These are phyloP conservation scores for Arrhamphus sclerolepis DNA, from an alignment of 2,797 vertebrate genomes.

Conservation along the genomic window DNA sequence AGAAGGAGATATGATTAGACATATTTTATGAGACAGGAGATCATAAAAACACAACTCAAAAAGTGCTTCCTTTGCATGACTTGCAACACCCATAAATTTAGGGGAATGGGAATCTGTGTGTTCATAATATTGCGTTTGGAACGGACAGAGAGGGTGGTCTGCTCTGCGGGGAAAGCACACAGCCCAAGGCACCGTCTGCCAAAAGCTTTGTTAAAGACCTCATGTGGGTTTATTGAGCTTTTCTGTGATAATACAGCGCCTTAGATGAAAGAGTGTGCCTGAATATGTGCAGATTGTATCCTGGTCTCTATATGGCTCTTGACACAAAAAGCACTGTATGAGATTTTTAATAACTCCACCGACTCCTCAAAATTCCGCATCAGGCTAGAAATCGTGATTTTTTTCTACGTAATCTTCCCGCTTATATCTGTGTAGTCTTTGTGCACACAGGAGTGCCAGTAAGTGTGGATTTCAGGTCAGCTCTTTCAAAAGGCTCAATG, in stretches of 20 bases:
- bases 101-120: constrained; percentile 39
- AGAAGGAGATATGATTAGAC: constrained; percentile 56
- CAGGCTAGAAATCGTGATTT: constrained; percentile 24
- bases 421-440: constrained; percentile 12
- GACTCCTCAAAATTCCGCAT: constrained; percentile 23
- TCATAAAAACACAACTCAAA: constrained; percentile 51
- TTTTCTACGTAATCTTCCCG: constrained; percentile 33
- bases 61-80: constrained; percentile 53
- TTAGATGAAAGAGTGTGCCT: constrained; percentile 35
- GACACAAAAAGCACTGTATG: constrained; percentile 42
- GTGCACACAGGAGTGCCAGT: constrained; percentile 21
- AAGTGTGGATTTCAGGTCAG: constrained; percentile 32
- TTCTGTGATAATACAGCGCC: constrained; percentile 60
- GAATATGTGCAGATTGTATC: constrained; percentile 42
- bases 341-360: constrained; percentile 51
- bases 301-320: constrained; percentile 22
- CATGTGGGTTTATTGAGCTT: constrained; percentile 65
- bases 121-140: constrained; percentile 73
- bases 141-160: constrained; percentile 37
- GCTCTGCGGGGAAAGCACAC: constrained; percentile 42
- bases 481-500: constrained; percentile 28
- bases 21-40: constrained; percentile 60
- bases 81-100: constrained; percentile 61
- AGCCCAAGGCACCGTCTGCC: constrained; percentile 55
- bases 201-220: constrained; percentile 66